A percentile compares a stretch with the other conserved stretches of the same genome.
Conservation (phyloP, 2,888 invertebrate species). For the Agrilus cyanescens region DNA sequence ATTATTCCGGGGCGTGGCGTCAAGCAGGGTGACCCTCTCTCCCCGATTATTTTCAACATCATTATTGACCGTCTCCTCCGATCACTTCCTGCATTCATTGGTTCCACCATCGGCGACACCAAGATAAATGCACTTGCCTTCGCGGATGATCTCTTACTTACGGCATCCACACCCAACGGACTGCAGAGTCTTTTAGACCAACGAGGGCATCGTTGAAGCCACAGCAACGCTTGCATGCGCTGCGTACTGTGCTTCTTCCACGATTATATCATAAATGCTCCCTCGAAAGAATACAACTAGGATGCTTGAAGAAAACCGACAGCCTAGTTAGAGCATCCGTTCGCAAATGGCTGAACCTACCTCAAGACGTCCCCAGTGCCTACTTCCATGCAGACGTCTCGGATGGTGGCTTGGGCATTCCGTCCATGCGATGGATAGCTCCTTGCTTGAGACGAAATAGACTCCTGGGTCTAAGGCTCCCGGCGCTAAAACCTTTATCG, state of each 20-base stretch:
- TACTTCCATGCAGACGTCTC: constrained; percentile 23
- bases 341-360: constrained; percentile 25
- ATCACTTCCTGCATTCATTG: too few relatives aligned
- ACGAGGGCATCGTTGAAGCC: too few relatives aligned
- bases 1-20: too few relatives aligned
- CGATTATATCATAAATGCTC: constrained; percentile 22
- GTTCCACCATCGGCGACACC: too few relatives aligned
- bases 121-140: too few relatives aligned
- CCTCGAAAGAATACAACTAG: constrained; percentile 13
- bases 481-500: constrained; percentile 11
- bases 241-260: constrained; percentile 22
- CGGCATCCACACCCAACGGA: too few relatives aligned
- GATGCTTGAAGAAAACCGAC: constrained; percentile 20
- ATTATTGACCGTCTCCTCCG: too few relatives aligned
- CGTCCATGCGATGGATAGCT: constrained; percentile 17
- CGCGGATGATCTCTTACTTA: too few relatives aligned
- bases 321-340: constrained; percentile 19
- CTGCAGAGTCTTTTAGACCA: too few relatives aligned
- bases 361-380: constrained; percentile 20
- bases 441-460: constrained; percentile 15
- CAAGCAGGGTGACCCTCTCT: too few relatives aligned
- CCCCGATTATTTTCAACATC: too few relatives aligned
- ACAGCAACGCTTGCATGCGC: constrained; percentile 19
- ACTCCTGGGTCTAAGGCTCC: too few relatives aligned
- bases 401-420: constrained; percentile 17